Conservation (phyloP, 1,140 invertebrate genomes). For the Stegodyphus dumicola region DNA sequence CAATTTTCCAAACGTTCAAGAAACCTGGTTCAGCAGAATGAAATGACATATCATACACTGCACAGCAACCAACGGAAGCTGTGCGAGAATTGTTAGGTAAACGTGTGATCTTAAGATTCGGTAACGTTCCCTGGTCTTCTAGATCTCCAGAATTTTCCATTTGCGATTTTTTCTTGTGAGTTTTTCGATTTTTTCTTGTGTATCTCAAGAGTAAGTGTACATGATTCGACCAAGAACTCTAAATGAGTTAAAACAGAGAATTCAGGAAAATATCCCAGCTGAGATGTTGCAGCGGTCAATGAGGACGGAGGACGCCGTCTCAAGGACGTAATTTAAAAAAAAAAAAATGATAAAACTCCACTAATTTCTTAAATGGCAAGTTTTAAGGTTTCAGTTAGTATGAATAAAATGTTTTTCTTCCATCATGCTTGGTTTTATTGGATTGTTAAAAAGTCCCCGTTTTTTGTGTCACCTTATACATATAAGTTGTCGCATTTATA, state of each 20-base stretch:
- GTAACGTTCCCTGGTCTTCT: not conserved
- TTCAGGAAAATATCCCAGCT: conserved; percentile 9
- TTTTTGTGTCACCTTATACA: not conserved
- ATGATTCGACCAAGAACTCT: not conserved
- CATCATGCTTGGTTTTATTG: conserved; percentile 1
- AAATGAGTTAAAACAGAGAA: conserved; percentile 7
- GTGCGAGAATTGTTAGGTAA: conserved; percentile 4
- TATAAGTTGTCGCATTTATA: too few relatives aligned
- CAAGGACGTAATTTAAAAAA: not conserved
- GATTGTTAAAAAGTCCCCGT: conserved; percentile 1
- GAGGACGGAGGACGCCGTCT: not conserved
- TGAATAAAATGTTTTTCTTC: conserved; percentile 13
- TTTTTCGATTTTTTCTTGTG: not conserved
- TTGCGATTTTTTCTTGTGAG: not conserved
- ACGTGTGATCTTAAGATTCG: conserved; percentile 1
- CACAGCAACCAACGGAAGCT: not conserved
- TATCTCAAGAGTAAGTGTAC: conserved; percentile 3
- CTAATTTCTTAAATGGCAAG: not conserved
- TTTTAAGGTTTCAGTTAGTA: conserved; percentile 2
- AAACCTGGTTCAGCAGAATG: conserved; percentile 37
- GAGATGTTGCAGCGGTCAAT: conserved; percentile 2
- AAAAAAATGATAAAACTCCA: not conserved
- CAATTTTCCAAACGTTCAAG: not conserved
- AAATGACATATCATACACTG: conserved; percentile 20
- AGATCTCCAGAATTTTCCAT: not conserved